Percentiles rank a stretch among this genome's conserved stretches.
These are phyloP conservation scores for Struthidea cinerea DNA, from an alignment of 2,113 vertebrate genomes.

Conservation along the genomic window DNA sequence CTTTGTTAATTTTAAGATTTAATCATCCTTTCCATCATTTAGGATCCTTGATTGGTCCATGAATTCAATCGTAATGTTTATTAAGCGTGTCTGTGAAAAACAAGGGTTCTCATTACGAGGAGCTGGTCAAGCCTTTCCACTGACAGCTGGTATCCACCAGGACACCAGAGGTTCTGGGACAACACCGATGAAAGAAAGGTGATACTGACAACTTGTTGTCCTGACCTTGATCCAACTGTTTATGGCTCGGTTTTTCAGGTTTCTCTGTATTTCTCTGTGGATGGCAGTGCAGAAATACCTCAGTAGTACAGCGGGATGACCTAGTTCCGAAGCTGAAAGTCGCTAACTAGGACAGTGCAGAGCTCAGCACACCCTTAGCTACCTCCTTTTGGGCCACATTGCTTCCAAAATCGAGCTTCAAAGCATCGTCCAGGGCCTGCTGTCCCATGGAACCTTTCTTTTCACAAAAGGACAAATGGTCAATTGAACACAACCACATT, in stretches of 20 bases:
- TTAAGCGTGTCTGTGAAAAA: slow-evolving; percentile 10
- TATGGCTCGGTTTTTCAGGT: not conserved
- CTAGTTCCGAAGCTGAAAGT: not conserved
- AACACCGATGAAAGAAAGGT: not conserved
- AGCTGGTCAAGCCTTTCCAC: not conserved
- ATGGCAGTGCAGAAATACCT: not conserved
- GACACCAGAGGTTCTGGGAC: not conserved
- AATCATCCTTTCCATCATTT: slow-evolving; percentile 41
- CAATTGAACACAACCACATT: not conserved
- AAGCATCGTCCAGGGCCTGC: not conserved
- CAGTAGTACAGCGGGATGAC: not conserved
- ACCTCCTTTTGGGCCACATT: not conserved
- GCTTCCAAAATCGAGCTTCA: not conserved
- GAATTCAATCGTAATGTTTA: slow-evolving; percentile 16
- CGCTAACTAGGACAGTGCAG: not conserved
- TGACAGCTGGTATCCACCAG: not conserved
- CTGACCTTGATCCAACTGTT: not conserved
- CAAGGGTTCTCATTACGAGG: slow-evolving; percentile 1
- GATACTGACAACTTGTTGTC: not conserved
- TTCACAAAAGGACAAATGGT: not conserved
- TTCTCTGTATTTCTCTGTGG: not conserved
- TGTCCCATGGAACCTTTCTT: not conserved
- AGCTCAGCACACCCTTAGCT: not conserved
- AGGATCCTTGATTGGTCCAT: not conserved
- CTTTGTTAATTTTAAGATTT: slow-evolving; percentile 1